Conservation (phyloP, 2,113 vertebrate species). For the Ceuthmochares aereus region DNA sequence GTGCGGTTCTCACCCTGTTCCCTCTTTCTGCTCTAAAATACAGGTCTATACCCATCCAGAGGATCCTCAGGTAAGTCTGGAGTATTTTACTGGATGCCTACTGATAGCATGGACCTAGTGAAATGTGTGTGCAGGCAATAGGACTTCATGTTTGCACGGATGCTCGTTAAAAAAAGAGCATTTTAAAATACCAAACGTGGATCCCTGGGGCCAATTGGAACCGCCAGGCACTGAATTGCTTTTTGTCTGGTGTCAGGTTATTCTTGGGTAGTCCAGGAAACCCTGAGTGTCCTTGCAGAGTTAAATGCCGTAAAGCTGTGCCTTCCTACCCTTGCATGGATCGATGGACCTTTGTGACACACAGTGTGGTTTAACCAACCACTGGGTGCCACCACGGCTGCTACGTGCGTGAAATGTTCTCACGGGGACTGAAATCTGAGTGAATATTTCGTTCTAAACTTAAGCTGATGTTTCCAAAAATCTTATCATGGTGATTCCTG, state of each 20-base stretch:
- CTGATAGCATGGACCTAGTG: neutral
- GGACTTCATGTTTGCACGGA: neutral
- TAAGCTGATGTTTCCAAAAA: neutral
- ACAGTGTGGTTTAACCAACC: neutral
- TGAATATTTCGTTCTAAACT: neutral
- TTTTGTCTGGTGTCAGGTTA: neutral
- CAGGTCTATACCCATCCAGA: slow-evolving; percentile 90
- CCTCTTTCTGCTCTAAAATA: slow-evolving; percentile 16
- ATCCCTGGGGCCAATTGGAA: neutral
- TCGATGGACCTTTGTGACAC: neutral
- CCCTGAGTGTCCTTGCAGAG: neutral
- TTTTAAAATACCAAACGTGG: neutral
- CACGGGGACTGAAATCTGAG: fast-evolving
- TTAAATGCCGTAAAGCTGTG: neutral
- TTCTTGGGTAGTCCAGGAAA: neutral
- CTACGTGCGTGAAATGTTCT: neutral
- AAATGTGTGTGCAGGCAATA: neutral
- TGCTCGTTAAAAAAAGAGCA: neutral
- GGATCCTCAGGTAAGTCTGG: slow-evolving; percentile 84
- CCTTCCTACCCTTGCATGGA: fast-evolving
- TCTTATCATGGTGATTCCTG: neutral
- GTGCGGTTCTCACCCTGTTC: neutral
- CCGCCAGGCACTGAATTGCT: neutral
- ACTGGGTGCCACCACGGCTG: neutral
- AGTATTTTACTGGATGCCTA: neutral